Evolutionary conservation across 2,888 invertebrate genomes (phyloP), one percentile per base, ranked within the genome.

Genomic region (Ramazzottius varieornatus): DNA sequence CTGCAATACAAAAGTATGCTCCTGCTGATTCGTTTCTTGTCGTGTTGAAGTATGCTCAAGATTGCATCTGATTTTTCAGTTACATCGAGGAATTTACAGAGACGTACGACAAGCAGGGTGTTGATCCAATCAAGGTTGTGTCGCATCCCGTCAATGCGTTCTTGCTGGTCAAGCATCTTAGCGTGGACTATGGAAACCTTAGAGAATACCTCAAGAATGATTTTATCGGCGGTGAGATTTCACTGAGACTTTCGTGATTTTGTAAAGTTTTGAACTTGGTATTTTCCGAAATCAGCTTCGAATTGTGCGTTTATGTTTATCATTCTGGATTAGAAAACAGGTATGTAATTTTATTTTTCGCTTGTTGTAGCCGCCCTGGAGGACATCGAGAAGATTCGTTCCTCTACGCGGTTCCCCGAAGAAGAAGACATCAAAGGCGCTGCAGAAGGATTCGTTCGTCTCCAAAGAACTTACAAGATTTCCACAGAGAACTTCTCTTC

Each of bases 361-460:
- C 40, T 40, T 20, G 4, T 54, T 54, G n/a, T 24, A 54, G 54
- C 54, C 4, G 54, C 54, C 29, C n/a, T 54, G 4, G n/a, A 4
- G 16, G 54, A 54, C 24, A 54, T 54, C 24, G 54, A 54, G 4
- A 54, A 54, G 29, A 4, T 16, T 8, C 54, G 54, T 24, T n/a
- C 20, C n/a, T 8, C 29, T n/a, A 4, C 24, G 29, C 54, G 54
- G 16, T 54, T 54, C 29, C 54, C 54, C 13, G 54, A 54, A 54
- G 54, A 13, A 29, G 54, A 54, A 54, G 54, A 54, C 54, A 54
- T 54, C 20, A 54, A 29, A 54, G 54, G 54, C 24, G 54, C 54
- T 8, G 54, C 54, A 16, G 54, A 54, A 29, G 54, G 54, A 54
- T 54, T 54, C 29, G 54, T 54, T 54, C 54, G 54, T 54, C 54